These are phyloP conservation scores for Ammodytes dubius DNA, from an alignment of 2,113 vertebrate species.

Conservation along the genomic window DNA sequence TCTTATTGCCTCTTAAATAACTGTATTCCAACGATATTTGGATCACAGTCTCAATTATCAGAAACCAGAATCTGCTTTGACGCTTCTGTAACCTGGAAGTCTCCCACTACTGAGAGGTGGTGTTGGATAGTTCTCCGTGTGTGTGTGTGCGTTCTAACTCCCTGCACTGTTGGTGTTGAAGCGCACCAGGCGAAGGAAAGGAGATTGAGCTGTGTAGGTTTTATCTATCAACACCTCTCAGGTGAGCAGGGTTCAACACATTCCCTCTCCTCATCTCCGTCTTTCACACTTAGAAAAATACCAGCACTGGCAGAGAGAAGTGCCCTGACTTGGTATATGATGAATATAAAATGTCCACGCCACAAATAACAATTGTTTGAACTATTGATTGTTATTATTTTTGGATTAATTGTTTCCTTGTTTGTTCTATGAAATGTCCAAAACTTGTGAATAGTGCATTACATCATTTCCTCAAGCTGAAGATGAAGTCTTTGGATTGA, in stretches of 20 bases:
- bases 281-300: constrained; percentile 29
- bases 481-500: too few species aligned
- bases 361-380: background rate
- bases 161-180: constrained; percentile 42
- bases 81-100: constrained; percentile 7
- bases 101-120: constrained; percentile 60
- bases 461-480: too few species aligned
- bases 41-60: background rate
- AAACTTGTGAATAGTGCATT: background rate
- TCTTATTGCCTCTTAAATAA: background rate
- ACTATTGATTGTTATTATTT: background rate
- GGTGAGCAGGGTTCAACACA: constrained; percentile 10
- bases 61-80: constrained; percentile 18
- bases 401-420: background rate
- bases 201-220: constrained; percentile 61
- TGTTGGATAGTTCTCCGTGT: constrained; percentile 35
- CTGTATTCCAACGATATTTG: background rate
- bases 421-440: too few species aligned
- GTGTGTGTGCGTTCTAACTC: constrained; percentile 50
- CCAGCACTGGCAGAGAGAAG: constrained; percentile 13
- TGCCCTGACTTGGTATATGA: background rate
- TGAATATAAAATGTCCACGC: background rate
- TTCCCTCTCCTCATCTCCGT: constrained; percentile 8
- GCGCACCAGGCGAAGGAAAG: constrained; percentile 21
- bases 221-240: constrained; percentile 57